phyloP scores from a whole-genome alignment of 2,113 vertebrate genomes.

The Hippocampus mohnikei region DNA sequence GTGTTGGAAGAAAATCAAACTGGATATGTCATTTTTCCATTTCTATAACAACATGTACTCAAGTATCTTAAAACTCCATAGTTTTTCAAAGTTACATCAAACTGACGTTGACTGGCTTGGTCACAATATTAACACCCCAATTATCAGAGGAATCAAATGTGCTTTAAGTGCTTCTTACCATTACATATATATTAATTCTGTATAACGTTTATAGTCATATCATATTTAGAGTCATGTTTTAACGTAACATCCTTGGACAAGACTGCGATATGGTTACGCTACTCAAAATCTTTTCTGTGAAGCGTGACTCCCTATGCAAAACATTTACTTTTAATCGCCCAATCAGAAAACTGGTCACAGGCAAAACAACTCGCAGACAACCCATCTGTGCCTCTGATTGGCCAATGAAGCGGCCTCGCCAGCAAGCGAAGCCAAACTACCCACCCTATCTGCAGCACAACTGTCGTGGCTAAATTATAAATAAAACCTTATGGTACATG shows the following conservation, averaged over 20 bases:
- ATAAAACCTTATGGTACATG: neutral
- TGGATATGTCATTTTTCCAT: neutral
- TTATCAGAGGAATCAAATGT: neutral
- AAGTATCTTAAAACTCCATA: neutral
- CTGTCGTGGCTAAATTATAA: conserved; percentile 55
- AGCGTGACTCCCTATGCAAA: conserved; percentile 61
- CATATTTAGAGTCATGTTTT: neutral
- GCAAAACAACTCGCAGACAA: conserved; percentile 56
- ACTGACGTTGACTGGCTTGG: neutral
- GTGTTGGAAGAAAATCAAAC: neutral
- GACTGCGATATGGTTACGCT: conserved; percentile 10
- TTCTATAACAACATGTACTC: too few relatives aligned
- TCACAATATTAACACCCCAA: neutral
- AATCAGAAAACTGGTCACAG: conserved; percentile 66
- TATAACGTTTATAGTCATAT: neutral
- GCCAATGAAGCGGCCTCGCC: conserved; percentile 37
- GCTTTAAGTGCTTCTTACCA: neutral
- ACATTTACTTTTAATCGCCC: conserved; percentile 30
- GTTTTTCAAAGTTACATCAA: neutral
- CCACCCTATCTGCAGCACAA: conserved; percentile 73
- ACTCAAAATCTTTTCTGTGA: conserved; percentile 13
- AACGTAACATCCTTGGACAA: neutral
- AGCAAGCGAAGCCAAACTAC: conserved; percentile 38
- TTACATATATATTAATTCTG: neutral
- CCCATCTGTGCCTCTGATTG: conserved; percentile 54